A percentile compares a stretch with the other conserved stretches of the same genome.
Conservation (phyloP, 2,888 invertebrate genomes). For the Electrophaes corylata region DNA sequence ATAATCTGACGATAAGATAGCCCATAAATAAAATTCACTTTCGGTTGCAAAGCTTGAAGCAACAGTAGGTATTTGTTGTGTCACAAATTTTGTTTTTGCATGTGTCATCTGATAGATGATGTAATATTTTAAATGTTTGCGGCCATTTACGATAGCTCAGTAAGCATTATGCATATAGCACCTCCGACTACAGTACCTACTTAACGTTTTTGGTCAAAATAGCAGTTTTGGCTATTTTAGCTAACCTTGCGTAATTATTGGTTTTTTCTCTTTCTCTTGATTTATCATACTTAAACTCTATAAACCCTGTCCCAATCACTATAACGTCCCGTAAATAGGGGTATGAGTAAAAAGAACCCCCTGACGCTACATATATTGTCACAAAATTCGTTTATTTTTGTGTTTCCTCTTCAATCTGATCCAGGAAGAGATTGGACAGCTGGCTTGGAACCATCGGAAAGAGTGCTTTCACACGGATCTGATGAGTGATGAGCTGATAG, state of each 20-base stretch:
- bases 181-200: no score
- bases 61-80: not conserved
- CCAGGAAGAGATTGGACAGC: not conserved
- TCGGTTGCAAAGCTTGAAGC: not conserved
- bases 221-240: no score
- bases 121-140: not conserved
- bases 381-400: not conserved
- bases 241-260: no score
- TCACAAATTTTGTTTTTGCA: not conserved
- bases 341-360: no score
- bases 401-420: not conserved
- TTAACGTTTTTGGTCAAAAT: no score
- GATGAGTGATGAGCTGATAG: constrained; percentile 22
- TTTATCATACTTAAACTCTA: no score
- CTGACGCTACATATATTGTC: no score
- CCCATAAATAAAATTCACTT: not conserved
- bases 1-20: not conserved
- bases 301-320: no score
- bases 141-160: not conserved
- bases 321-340: no score
- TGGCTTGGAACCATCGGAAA: constrained; percentile 33
- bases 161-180: not conserved
- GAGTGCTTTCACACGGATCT: constrained; percentile 60
- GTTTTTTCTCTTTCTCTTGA: no score
- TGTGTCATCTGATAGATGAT: not conserved